Evolutionary conservation across 2,113 vertebrate species (phyloP), one percentile per base, ranked within the genome.

Genomic region (Larimichthys polyactis): DNA sequence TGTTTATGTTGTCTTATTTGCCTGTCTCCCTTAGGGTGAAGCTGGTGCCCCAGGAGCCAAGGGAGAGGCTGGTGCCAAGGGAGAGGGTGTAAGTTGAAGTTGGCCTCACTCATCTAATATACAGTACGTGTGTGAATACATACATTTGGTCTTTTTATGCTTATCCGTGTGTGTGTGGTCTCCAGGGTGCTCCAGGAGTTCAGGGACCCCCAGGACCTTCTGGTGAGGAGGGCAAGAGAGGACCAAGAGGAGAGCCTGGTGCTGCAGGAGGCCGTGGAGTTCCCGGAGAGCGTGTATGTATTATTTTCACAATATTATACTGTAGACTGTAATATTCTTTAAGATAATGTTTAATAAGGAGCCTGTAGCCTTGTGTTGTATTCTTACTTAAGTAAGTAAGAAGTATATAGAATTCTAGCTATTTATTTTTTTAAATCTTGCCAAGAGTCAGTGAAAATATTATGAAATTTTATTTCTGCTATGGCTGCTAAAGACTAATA

Each of bases 151-250:
- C 16, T 59, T 78, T 78, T 71, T 24, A 78, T 55, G 2, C 4
- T 14, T 6, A 16, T 32, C 0, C 0, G 4, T 16, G 11, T 49
- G 67, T n/a, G 16, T 49, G 67, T 78, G 3, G 75, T 65, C 62
- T 52, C 20, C 83, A 99, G 98, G 98, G 98, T 81, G 93, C 92
- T 0, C 59, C 92, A 86, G 98, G 98, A 91, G 85, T 96, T 87
- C 96, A 97, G 91, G 98, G 98, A 57, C 96, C 96, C 87, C 95
- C 97, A 22, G 98, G 98, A 84, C 93, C 98, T 1, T 71, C 96
- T 64, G 98, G 98, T 1, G 98, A 99, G 87, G 98, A 99, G 93
- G 98, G 98, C 90, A 99, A 99, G 94, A 96, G 98, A 96, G 98
- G 98, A 94, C 81, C 96, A 59, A 97, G 98, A 85, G 98, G 98